Evolutionary conservation across 2,797 vertebrate species (phyloP), one percentile per base, ranked within the genome.

Genomic region (Ataeniobius toweri): DNA sequence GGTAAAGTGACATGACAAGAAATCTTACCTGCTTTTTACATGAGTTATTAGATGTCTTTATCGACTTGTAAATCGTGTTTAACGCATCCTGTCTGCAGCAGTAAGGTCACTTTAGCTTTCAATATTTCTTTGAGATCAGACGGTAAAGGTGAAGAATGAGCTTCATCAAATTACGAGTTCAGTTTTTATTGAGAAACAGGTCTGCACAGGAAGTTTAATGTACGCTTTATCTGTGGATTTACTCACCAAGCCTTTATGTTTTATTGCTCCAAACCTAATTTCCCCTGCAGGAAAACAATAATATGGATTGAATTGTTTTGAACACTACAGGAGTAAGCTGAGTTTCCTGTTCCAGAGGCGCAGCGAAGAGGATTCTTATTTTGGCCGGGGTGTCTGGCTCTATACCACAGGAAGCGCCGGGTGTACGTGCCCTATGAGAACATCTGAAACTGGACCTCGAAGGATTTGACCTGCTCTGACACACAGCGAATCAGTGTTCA

Each of bases 371-470:
- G 28, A 24, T 41, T 20, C 31, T 46, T 3, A 56, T 73, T 46
- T 20, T 36, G 73, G 70, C 16, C 51, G 41, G 68, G 0, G 22
- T 5, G 31, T 31, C 46, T 51, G 71, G 65, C 67, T 18, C 48
- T 16, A 70, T 8, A 70, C 74, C 73, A 73, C 44, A 63, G 65
- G 63, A 6, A 1, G 46, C 1, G 10, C 36, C 55, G 5, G n/a
- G 56, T n/a, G 9, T 53, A 55, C 10, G 46, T 67, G 65, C 59
- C 63, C 75, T 55, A 6, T 77, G 80, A 73, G 73, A 80, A 75
- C 20, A 67, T 87, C 74, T 76, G 74, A 22, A 84, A 77, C 78
- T 14, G 31, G 73, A 80, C 71, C 77, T 46, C 0, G 0, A 48
- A 22, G 72, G 68, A 5, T 77, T 44, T 41, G 50, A 74, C 58